Percentiles rank a stretch among this genome's conserved stretches.
Evolutionary conservation across 2,797 vertebrate genomes (phyloP).

Genomic region (Trematomus bernacchii): DNA sequence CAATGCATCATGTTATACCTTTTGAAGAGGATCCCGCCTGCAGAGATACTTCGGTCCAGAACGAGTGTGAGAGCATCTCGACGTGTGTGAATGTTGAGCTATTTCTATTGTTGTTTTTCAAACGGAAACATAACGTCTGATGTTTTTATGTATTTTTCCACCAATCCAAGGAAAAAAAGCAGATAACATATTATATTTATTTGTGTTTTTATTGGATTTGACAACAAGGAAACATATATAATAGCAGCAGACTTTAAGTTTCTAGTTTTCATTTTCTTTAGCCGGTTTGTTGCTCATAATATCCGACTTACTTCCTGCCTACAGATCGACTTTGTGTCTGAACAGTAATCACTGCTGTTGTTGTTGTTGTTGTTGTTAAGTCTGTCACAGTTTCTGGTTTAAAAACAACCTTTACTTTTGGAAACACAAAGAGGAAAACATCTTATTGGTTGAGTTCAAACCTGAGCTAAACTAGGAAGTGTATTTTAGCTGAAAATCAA

Average conservation of each 20-base stretch:
- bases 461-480: neutral
- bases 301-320: neutral
- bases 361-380: neutral
- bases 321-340: neutral
- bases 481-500: neutral
- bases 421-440: neutral
- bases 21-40: neutral
- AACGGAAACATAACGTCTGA: neutral
- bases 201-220: neutral
- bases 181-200: neutral
- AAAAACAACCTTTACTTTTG: neutral
- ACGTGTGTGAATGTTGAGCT: neutral
- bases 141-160: neutral
- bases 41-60: neutral
- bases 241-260: neutral
- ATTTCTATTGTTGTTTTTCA: neutral
- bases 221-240: neutral
- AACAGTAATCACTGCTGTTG: neutral
- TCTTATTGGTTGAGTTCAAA: conserved; percentile 20
- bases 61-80: conserved; percentile 11
- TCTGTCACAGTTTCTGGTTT: neutral
- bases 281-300: neutral
- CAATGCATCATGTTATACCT: neutral
- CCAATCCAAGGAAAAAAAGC: neutral
- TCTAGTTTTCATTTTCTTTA: neutral